Evolutionary conservation across 2,113 vertebrate species (phyloP).

Genomic region (Crocuta crocuta): DNA sequence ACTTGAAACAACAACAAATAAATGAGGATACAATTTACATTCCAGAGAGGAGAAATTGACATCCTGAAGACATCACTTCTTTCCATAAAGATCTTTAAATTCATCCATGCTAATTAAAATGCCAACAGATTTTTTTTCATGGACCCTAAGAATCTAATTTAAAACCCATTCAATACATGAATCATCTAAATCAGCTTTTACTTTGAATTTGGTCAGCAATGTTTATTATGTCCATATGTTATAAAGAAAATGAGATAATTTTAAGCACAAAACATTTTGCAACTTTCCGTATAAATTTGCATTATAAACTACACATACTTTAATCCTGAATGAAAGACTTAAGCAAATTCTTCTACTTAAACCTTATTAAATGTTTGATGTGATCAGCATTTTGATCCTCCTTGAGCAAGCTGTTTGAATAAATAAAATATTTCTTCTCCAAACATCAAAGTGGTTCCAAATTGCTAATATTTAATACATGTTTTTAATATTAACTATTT

Average conservation of each 20-base stretch:
- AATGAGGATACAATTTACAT: slow-evolving; percentile 1
- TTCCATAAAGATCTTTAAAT: not conserved
- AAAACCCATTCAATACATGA: not conserved
- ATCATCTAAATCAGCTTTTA: not conserved
- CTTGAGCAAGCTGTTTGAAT: not conserved
- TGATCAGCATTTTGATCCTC: slow-evolving; percentile 29
- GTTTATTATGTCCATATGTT: not conserved
- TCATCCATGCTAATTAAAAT: not conserved
- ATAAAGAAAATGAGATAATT: slow-evolving; percentile 10
- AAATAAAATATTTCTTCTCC: slow-evolving; percentile 39
- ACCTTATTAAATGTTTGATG: slow-evolving; percentile 38
- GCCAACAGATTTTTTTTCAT: not conserved
- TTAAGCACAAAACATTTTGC: slow-evolving; percentile 41
- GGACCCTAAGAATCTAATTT: not conserved
- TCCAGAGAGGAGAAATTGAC: not conserved
- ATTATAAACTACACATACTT: not conserved
- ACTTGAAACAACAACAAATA: not conserved
- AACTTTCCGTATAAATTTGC: slow-evolving; percentile 27
- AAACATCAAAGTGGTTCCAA: slow-evolving; percentile 19
- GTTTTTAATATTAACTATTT: slow-evolving; percentile 42
- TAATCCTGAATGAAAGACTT: slow-evolving; percentile 42
- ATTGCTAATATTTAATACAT: not conserved
- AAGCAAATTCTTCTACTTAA: slow-evolving; percentile 9
- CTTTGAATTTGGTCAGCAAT: not conserved
- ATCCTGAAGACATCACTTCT: not conserved